Evolutionary conservation across 1,140 invertebrate species (phyloP), one percentile per base, ranked within the genome.

Genomic region (Psix sp.): DNA sequence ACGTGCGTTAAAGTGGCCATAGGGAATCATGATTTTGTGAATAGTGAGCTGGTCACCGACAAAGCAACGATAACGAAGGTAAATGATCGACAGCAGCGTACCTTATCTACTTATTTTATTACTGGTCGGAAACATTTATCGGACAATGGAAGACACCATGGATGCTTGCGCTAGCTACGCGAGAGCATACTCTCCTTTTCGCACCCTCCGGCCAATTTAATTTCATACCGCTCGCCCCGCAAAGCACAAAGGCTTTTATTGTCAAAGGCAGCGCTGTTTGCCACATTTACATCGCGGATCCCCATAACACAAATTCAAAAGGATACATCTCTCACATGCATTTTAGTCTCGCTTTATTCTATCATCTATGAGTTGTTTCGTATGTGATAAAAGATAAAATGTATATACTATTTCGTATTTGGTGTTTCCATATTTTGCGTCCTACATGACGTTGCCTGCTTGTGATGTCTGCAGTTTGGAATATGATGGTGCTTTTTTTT

Each of bases 121-220:
- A 20, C 16, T 5, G 13, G 10, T 29, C 35, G 52, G 65, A 68
- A 68, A 68, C 54, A 68, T 68, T 68, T 59, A 38, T 57, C 59
- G 46, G 46, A 52, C 54, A 51, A 45, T 26, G 54, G 52, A 68
- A 68, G 65, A 68, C 54, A 68, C 38, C 26, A 57, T 11, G 38
- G 65, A 16, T 52, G 38, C 35, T 35, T 38, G 38, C 16, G 38
- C 36, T 20, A 38, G 46, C 15, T 35, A 14, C 20, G 31, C 17
- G 24, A 42, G 18, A 48, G 49, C 35, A 57, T 68, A 52, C 65
- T 54, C 65, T 62, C 56, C 66, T 54, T 70, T 54, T 71, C 48
- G 57, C 66, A 62, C 66, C 66, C 66, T 62, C 48, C 66, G 66
- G 66, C 56, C 56, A 71, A 71, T 68, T 68, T 62, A 71, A 71